Conservation (phyloP, 2,797 vertebrate genomes). For the Aeoliscus strigatus region DNA sequence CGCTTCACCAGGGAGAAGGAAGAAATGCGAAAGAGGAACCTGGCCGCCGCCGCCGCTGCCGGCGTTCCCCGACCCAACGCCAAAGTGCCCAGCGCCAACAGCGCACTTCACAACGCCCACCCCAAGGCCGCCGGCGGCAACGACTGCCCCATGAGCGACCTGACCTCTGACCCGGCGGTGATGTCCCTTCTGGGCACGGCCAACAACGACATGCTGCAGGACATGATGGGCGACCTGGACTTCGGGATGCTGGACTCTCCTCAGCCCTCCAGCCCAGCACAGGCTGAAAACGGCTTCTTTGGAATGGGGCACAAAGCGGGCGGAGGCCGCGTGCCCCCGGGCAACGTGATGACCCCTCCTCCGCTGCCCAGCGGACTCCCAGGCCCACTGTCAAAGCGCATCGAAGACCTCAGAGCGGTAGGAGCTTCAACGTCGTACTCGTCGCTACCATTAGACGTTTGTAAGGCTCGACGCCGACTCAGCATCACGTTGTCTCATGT, state of each 20-base stretch:
- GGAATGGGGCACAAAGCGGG: constrained; percentile 50
- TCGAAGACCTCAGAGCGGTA: constrained; percentile 90
- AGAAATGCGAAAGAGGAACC: constrained; percentile 83
- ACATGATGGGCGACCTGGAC: constrained; percentile 93
- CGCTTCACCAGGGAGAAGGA: constrained; percentile 95
- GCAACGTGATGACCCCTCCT: constrained; percentile 76
- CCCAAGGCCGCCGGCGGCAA: constrained; percentile 50
- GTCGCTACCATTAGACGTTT: too few species aligned
- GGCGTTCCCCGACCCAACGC: constrained; percentile 34
- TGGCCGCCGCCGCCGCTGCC: not conserved
- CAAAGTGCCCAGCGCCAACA: constrained; percentile 61
- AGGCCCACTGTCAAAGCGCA: constrained; percentile 83
- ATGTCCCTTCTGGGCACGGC: constrained; percentile 88
- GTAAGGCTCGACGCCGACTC: too few species aligned
- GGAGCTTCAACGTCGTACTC: not conserved
- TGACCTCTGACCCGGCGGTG: constrained; percentile 80
- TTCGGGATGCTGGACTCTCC: constrained; percentile 89
- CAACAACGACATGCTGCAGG: constrained; percentile 88
- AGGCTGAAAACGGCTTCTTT: constrained; percentile 70
- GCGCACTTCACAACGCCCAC: constrained; percentile 54
- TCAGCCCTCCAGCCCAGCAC: constrained; percentile 83
- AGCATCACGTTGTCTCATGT: constrained; percentile 14
- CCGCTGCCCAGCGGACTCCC: constrained; percentile 87
- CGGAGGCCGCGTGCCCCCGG: constrained; percentile 41
- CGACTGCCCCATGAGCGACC: constrained; percentile 64